A percentile compares a stretch with the other conserved stretches of the same genome.
Evolutionary conservation across 2,888 invertebrate genomes (phyloP).

Genomic region (Sabatieria punctata): DNA sequence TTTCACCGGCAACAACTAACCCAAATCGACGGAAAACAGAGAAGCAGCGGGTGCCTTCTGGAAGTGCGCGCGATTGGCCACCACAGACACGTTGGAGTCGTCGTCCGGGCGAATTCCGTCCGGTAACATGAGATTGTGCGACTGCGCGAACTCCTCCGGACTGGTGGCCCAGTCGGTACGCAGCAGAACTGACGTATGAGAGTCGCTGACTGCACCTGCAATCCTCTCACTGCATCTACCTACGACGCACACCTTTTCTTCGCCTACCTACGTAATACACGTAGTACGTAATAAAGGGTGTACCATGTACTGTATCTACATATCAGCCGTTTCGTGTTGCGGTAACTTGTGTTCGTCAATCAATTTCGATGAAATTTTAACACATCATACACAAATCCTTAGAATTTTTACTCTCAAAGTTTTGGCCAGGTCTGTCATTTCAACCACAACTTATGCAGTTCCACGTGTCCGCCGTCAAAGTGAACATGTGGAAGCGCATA

Average conservation of each 20-base stretch:
- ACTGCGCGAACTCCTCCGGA: slow-evolving; percentile 31
- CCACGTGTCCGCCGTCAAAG: too few relatives aligned
- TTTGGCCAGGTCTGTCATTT: too few relatives aligned
- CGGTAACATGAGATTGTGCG: slow-evolving; percentile 37
- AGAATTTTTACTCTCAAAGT: too few relatives aligned
- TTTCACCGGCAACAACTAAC: too few relatives aligned
- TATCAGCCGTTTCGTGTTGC: too few relatives aligned
- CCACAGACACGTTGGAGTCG: slow-evolving; percentile 17
- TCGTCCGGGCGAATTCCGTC: slow-evolving; percentile 14
- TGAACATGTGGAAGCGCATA: too few relatives aligned
- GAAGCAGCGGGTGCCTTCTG: slow-evolving; percentile 33
- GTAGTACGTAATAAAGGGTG: slow-evolving; percentile 1
- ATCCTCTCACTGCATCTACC: background rate
- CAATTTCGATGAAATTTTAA: too few relatives aligned
- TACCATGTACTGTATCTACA: too few relatives aligned
- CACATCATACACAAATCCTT: too few relatives aligned
- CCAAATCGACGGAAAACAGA: slow-evolving; percentile 40
- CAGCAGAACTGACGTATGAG: background rate
- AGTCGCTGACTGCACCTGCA: too few relatives aligned
- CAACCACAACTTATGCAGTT: too few relatives aligned
- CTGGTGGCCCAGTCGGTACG: slow-evolving; percentile 23
- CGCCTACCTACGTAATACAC: slow-evolving; percentile 1
- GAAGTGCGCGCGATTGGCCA: slow-evolving; percentile 22
- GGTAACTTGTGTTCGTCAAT: too few relatives aligned
- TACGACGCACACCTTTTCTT: slow-evolving; percentile 1